phyloP scores from a whole-genome alignment of 2,888 invertebrate genomes.

The Rhimphoctona megacephalus region DNA sequence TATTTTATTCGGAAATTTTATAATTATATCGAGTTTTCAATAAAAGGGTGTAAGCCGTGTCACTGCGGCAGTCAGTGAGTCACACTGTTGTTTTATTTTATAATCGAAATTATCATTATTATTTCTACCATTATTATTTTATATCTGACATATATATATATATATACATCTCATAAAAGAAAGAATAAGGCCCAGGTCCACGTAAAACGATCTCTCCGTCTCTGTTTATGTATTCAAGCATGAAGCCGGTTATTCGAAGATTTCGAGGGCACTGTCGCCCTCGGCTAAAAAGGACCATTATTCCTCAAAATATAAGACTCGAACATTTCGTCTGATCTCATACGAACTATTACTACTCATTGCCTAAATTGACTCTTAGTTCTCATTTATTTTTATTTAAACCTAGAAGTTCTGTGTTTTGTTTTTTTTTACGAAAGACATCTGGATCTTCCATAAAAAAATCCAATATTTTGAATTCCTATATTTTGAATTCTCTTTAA shows the following conservation, averaged over 20 bases:
- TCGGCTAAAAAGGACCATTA: conserved; percentile 15
- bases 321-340: not conserved
- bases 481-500: not conserved
- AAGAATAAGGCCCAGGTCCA: conserved; percentile 23
- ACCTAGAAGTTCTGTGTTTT: not conserved
- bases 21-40: too few species aligned
- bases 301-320: not conserved
- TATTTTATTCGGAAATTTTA: too few species aligned
- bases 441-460: not conserved
- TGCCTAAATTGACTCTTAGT: not conserved
- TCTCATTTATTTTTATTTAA: not conserved
- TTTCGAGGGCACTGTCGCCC: conserved; percentile 69
- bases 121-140: too few species aligned
- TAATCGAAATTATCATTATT: too few species aligned
- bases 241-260: conserved; percentile 68
- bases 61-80: too few species aligned
- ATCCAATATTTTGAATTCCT: not conserved
- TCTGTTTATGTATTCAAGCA: conserved; percentile 26
- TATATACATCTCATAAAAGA: not conserved
- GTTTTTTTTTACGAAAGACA: too few species aligned
- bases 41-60: too few species aligned
- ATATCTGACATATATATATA: not conserved
- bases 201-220: not conserved
- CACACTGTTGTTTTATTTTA: too few species aligned
- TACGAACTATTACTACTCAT: not conserved